These are phyloP conservation scores for Margaritifera margaritifera DNA, from an alignment of 2,888 invertebrate species.

Conservation along the genomic window DNA sequence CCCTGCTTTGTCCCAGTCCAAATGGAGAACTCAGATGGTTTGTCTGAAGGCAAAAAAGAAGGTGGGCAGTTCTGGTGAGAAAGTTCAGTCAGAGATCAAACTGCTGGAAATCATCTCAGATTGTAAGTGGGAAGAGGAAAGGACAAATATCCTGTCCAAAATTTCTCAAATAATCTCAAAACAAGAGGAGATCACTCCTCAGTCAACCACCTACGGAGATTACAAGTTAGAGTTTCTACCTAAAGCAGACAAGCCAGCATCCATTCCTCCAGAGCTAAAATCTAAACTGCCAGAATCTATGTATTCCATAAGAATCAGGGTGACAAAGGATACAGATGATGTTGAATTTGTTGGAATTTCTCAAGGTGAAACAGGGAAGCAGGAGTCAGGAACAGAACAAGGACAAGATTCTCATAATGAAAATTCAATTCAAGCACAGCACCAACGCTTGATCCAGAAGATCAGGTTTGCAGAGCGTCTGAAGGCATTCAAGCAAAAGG, in stretches of 20 bases:
- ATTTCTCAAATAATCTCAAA: constrained; percentile 53
- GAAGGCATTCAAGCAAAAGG: constrained; percentile 28
- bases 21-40: constrained; percentile 63
- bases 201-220: constrained; percentile 38
- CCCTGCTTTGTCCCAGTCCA: constrained; percentile 1
- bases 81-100: constrained; percentile 44
- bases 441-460: constrained; percentile 38
- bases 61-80: constrained; percentile 21
- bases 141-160: constrained; percentile 57
- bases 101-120: constrained; percentile 66
- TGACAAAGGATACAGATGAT: constrained; percentile 36
- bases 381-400: background rate
- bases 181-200: constrained; percentile 39
- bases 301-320: constrained; percentile 56
- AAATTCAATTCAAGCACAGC: constrained; percentile 14
- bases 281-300: constrained; percentile 54
- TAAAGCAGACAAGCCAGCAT: constrained; percentile 54
- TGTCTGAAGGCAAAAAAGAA: constrained; percentile 58
- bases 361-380: constrained; percentile 5
- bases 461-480: constrained; percentile 40
- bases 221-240: constrained; percentile 59
- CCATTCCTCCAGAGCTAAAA: constrained; percentile 57
- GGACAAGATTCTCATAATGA: constrained; percentile 21
- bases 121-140: constrained; percentile 60
- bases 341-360: background rate